Evolutionary conservation across 2,888 invertebrate species (phyloP), one percentile per base, ranked within the genome.

Genomic region (Microctonus aethiopoides): DNA sequence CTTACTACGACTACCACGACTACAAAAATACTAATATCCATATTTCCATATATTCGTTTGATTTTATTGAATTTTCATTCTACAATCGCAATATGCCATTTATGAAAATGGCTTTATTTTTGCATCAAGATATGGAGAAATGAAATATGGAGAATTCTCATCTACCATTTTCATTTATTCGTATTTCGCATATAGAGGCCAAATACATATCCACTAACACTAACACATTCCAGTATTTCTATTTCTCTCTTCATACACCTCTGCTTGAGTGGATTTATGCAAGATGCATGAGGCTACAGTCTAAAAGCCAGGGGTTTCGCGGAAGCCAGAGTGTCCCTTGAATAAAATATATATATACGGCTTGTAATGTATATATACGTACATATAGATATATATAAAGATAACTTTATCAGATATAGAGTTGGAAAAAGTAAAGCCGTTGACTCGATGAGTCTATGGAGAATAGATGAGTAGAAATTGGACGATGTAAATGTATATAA

Each of bases 211-310:
- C 16, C 41, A 36, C 56, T 56, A 54, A 65, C 56, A 54, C 64
- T 54, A 46, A 46, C 16, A 7, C 1, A 46, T 46, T 46, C 6
- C 6, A 6, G n/a, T 46, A n/a, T 46, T 16, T 46, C 46, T 46
- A 46, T 46, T 6, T 46, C 16, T 46, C 9, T 46, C 16, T 16
- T 4, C 20, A 46, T 46, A 34, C 39, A 56, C 56, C 56, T 56
- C 24, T 56, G 65, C 41, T 56, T 65, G 65, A 65, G 65, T 60
- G 54, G 71, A 59, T 61, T 65, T 72, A 70, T 74, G 75, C 72
- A 75, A 74, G 72, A 72, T 75, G 72, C 68, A 73, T 69, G 74
- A 73, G 67, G 68, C 46, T 74, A 74, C 67, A 67, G 39, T 65
- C 56, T 65, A 56, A 65, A 68, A 62, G 7, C 54, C 67, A 39